A percentile compares a stretch with the other conserved stretches of the same genome.
Evolutionary conservation across 2,113 vertebrate species (phyloP).

Genomic region (Glareola pratincola): DNA sequence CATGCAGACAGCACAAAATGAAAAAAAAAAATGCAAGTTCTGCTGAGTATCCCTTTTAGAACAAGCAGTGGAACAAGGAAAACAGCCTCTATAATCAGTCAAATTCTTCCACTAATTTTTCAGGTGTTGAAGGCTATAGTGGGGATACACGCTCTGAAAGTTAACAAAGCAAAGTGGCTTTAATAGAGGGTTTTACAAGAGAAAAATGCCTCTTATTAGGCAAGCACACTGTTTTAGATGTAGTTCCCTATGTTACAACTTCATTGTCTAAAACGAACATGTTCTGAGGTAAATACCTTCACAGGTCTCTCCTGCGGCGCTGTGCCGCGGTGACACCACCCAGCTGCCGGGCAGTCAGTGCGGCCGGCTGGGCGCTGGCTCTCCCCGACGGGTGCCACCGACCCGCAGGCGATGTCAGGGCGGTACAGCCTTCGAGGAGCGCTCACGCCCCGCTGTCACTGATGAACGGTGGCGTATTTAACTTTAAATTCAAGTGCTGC

Average conservation of each 20-base stretch:
- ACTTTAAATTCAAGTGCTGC: rapidly evolving
- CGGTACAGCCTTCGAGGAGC: too few species aligned
- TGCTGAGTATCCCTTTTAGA: constrained; percentile 96
- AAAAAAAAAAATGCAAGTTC: constrained; percentile 88
- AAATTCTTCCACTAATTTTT: constrained; percentile 91
- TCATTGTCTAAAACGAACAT: constrained; percentile 11
- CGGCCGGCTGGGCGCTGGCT: rapidly evolving
- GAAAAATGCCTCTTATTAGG: constrained; percentile 67
- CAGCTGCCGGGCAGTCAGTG: rapidly evolving
- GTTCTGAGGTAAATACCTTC: neutral
- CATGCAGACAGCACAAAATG: constrained; percentile 93
- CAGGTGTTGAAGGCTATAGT: constrained; percentile 85
- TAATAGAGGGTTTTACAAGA: constrained; percentile 60
- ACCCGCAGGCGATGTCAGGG: rapidly evolving
- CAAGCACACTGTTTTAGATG: constrained; percentile 4
- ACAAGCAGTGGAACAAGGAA: constrained; percentile 84
- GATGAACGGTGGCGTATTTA: rapidly evolving
- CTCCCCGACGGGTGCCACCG: rapidly evolving
- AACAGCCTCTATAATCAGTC: constrained; percentile 91
- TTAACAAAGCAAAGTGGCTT: constrained; percentile 79
- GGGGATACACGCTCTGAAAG: constrained; percentile 81
- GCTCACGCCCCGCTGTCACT: rapidly evolving
- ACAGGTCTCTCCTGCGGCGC: neutral
- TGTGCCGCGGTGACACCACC: neutral
- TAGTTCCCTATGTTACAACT: constrained; percentile 40